Evolutionary conservation across 2,113 vertebrate genomes (phyloP), one percentile per base, ranked within the genome.

Genomic region (Protobothrops mucrosquamatus): DNA sequence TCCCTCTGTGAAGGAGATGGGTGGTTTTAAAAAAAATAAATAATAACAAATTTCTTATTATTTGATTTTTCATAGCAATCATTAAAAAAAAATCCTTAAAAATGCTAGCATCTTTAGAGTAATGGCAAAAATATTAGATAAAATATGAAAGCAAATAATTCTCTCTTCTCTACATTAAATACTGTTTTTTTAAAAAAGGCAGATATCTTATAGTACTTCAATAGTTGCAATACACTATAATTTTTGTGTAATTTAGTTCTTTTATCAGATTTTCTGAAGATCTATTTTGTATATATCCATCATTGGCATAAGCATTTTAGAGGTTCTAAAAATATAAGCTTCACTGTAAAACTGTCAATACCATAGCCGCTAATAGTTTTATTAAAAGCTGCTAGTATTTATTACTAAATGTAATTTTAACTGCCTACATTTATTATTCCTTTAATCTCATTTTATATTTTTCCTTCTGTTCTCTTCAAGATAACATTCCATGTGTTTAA

Each of bases 61-160:
- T n/a, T 69, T 29, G 24, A 46, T 56, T 55, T 48, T 85, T 0
- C 0, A 85, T 69, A 57, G 0, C n/a, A 54, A 88, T 22, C 26
- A 51, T 29, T 93, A 94, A 93, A 6, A 0, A 0, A 90, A n/a
- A 81, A 26, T 15, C 20, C 87, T 54, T 93, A 61, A 85, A 5
- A 94, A 81, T 4, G 4, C 91, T 91, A 56, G 7, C 34, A 14
- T 3, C 12, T 20, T 46, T 91, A 57, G 0, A 23, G 11, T 26
- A 91, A 89, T 52, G 89, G 54, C 43, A 91, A 89, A 56, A 89
- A 81, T 22, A 26, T 26, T 57, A 46, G 51, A 3, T 55, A 46
- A 48, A 74, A 34, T 48, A 55, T 39, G 26, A 34, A 48, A 29
- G n/a, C 14, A 24, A 20, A 2, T 39, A 1, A 23, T 69, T 90